Evolutionary conservation across 2,113 vertebrate species (phyloP), one percentile per base, ranked within the genome.

Genomic region (Paradisaea rubra): DNA sequence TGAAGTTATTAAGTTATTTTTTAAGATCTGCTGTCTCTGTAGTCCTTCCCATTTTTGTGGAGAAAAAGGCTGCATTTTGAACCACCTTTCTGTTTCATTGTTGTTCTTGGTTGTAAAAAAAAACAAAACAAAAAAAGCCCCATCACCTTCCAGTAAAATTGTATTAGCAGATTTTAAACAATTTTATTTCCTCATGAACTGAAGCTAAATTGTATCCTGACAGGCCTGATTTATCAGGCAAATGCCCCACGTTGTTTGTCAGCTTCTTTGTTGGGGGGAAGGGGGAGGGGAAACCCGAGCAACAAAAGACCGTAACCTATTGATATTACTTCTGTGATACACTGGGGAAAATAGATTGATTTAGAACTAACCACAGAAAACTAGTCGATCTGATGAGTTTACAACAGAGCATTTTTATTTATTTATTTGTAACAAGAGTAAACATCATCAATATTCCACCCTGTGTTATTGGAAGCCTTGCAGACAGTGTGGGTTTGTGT

Each of bases 231-330:
- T 86, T 94, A 80, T 94, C 92, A 86, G 91, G 57, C 63, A 83
- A 93, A 91, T 80, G 61, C 79, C 80, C 22, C 77, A 27, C 2
- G 42, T 94, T 94, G 65, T 95, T 96, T 93, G 91, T 93, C 70
- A 81, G 88, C 84, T 74, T 71, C 88, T 94, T 96, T 94, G 91
- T 92, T 87, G 95, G 88, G 91, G 77, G 60, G 28, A 47, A 65
- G 96, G 96, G 90, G 96, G 90, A 93, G 91, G 92, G 95, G 91
- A 95, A 88, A 63, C 59, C 69, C 47, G n/a, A 77, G 86, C 93
- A 90, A 96, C 94, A 97, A 96, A 96, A 94, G 95, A 93, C 92
- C 17, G 6, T 83, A 95, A 93, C 86, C 86, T 93, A 94, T 97
- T 96, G 94, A 91, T 95, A 93, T 15, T 82, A 69, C 39, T 94